Evolutionary conservation across 1,140 invertebrate species (phyloP).

Genomic region (Colletes gigas): DNA sequence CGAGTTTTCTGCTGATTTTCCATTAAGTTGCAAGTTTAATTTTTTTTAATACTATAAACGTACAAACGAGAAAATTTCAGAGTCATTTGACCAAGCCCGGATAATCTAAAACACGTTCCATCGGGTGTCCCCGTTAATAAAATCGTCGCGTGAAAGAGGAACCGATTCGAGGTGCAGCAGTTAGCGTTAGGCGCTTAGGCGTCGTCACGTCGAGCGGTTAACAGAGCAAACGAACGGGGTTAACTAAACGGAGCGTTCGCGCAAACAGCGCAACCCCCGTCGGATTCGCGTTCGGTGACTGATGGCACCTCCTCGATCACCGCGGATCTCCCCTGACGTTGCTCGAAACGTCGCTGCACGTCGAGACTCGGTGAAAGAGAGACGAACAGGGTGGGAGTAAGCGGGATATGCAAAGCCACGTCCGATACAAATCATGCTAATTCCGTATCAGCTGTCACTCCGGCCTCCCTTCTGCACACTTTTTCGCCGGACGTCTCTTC

Average conservation of each 20-base stretch:
- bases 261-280: conserved; percentile 68
- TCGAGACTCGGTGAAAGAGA: conserved; percentile 18
- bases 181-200: conserved; percentile 22
- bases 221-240: conserved; percentile 47
- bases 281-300: conserved; percentile 73
- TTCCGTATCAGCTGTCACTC: conserved; percentile 60
- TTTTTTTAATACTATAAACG: too few species aligned
- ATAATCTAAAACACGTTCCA: too few species aligned
- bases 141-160: background rate
- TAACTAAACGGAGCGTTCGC: conserved; percentile 67
- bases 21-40: too few species aligned
- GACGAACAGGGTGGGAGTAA: conserved; percentile 41
- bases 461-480: background rate
- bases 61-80: too few species aligned
- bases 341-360: conserved; percentile 60
- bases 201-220: conserved; percentile 61
- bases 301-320: conserved; percentile 78
- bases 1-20: too few species aligned
- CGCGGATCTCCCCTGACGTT: conserved; percentile 60
- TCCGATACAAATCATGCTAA: conserved; percentile 74
- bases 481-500: background rate
- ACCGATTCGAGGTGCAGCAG: background rate
- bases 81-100: too few species aligned
- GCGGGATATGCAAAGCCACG: conserved; percentile 75
- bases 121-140: background rate